A percentile compares a stretch with the other conserved stretches of the same genome.
These are phyloP conservation scores for Tenrec ecaudatus DNA, from an alignment of 2,113 vertebrate genomes.

Conservation along the genomic window DNA sequence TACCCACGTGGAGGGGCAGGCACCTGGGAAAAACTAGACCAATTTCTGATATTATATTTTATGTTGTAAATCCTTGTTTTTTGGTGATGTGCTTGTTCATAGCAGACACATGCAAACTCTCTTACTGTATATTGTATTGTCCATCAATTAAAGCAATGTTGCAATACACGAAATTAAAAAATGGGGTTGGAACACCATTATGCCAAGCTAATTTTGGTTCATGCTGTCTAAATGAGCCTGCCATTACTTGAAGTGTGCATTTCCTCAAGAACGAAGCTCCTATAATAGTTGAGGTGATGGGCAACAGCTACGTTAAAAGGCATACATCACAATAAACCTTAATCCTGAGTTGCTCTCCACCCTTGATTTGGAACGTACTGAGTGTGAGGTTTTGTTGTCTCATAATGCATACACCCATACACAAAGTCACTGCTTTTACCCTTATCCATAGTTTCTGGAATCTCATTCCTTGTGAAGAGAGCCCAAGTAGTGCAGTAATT, in stretches of 20 bases:
- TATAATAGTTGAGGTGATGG: not conserved
- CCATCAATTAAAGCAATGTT: not conserved
- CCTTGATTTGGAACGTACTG: not conserved
- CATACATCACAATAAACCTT: not conserved
- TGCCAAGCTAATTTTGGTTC: constrained; percentile 20
- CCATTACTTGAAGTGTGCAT: not conserved
- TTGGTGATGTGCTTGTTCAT: not conserved
- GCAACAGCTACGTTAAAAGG: not conserved
- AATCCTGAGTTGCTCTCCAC: not conserved
- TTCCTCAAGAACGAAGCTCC: not conserved
- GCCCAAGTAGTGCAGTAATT: not conserved
- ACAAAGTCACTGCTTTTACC: not conserved
- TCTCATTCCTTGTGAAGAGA: not conserved
- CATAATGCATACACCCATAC: not conserved
- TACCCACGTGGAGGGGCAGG: not conserved
- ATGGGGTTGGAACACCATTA: not conserved
- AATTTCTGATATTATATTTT: not conserved
- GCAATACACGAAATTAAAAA: not conserved
- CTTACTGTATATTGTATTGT: not conserved
- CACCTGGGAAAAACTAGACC: not conserved
- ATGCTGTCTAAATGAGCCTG: constrained; percentile 16
- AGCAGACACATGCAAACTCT: not conserved
- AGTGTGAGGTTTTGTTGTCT: not conserved
- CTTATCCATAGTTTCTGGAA: not conserved
- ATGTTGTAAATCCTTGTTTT: not conserved